Evolutionary conservation across 2,888 invertebrate species (phyloP), one percentile per base, ranked within the genome.

Genomic region (Eumacrocentrus americanus): DNA sequence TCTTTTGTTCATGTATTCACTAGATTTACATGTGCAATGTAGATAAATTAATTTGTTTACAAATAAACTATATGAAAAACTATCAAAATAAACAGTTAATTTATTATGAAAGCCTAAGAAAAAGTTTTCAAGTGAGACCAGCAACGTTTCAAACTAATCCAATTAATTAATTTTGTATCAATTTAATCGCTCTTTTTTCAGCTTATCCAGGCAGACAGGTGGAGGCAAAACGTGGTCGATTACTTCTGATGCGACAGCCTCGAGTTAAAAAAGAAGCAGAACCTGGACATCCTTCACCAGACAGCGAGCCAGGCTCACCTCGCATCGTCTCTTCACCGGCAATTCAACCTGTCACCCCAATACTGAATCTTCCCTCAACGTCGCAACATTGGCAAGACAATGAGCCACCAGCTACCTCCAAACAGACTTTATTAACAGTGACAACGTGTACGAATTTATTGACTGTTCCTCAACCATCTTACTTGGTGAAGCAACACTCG

Each of bases 231-330:
- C 82, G 88, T 58, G 86, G 87, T 63, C 84, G 89, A 38, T 83
- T 88, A 4, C 9, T 60, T 60, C 81, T 89, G 46, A 88, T 87
- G 78, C 83, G 89, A 38, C 89, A 89, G 70, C 87, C 86, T 14
- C 82, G 88, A 46, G 85, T 89, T 58, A 89, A 89, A 75, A 84
- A 87, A 52, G 88, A 89, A 67, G 83, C 83, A 65, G 88, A 88
- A 68, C 79, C 82, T 3, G 78, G 79, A 61, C 83, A 83, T 54
- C 73, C 81, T 38, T 78, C 81, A 1, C 82, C 82, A 18, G 78
- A 78, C 50, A 74, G 74, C 51, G 81, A 84, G 48, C 76, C 79
- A 1, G 70, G 72, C 4, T 68, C 75, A 66, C 68, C 81, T 2
- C 75, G 71, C 55, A 77, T 72, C 52, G 78, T 58, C 74, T 81